These are phyloP conservation scores for Pocillopora damicornis DNA, from an alignment of 64 coral and sea anemone species.

Conservation along the genomic window DNA sequence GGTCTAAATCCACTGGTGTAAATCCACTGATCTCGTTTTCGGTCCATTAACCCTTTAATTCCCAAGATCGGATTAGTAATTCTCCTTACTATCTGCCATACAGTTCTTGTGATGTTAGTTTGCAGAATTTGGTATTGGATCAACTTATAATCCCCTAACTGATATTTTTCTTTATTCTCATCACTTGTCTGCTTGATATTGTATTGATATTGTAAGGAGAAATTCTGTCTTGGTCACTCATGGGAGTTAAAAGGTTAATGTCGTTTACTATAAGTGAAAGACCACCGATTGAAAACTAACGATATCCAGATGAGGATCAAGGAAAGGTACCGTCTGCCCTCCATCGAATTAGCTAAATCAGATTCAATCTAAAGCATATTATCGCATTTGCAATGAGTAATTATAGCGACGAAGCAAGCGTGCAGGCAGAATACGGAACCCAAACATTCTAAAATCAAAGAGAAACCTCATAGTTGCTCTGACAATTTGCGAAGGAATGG, in stretches of 20 bases:
- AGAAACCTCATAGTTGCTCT: not conserved
- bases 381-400: not conserved
- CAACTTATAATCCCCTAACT: no score
- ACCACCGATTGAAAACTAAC: not conserved
- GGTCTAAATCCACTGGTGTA: not conserved
- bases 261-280: not conserved
- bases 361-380: constrained; percentile 21
- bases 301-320: not conserved
- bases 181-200: no score
- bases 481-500: not conserved
- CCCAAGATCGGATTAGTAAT: no score
- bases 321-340: not conserved
- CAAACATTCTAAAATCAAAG: not conserved
- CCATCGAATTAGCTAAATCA: not conserved
- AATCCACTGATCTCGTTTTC: not conserved
- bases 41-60: no score
- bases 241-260: no score
- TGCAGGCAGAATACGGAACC: no score
- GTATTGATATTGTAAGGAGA: no score
- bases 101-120: no score
- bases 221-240: no score
- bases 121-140: no score
- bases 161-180: no score
- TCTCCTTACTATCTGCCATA: no score
- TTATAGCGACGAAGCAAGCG: not conserved